These are phyloP conservation scores for Phyto melanocephala DNA, from an alignment of 2,888 invertebrate genomes.

Conservation along the genomic window DNA sequence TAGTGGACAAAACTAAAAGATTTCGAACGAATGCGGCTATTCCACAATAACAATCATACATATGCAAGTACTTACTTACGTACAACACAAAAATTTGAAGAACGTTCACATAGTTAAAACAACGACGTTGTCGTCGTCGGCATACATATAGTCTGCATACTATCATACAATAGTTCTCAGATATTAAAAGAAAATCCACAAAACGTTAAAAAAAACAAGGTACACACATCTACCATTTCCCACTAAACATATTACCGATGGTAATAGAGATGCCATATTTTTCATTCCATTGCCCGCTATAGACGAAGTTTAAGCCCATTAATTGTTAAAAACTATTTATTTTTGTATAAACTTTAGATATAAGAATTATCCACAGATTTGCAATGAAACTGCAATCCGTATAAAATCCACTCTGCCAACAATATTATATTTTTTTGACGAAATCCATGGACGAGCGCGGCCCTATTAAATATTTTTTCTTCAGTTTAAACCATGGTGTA, in stretches of 20 bases:
- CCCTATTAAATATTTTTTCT: too few relatives aligned
- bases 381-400: too few relatives aligned
- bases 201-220: background rate
- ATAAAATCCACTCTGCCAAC: too few relatives aligned
- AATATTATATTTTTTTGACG: too few relatives aligned
- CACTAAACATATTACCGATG: conserved; percentile 20
- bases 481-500: too few relatives aligned
- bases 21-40: conserved; percentile 19
- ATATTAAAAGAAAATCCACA: conserved; percentile 47
- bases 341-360: too few relatives aligned
- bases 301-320: too few relatives aligned
- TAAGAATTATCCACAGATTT: too few relatives aligned
- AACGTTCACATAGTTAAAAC: conserved; percentile 63
- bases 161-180: conserved; percentile 58
- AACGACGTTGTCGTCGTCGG: conserved; percentile 55
- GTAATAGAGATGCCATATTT: background rate
- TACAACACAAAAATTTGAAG: conserved; percentile 50
- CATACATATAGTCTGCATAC: conserved; percentile 64
- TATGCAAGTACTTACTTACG: background rate
- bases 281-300: too few relatives aligned
- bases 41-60: conserved; percentile 6
- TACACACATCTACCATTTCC: conserved; percentile 40
- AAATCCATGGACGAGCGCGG: too few relatives aligned
- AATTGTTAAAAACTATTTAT: too few relatives aligned
- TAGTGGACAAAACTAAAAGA: conserved; percentile 20